Evolutionary conservation across 1,140 invertebrate genomes (phyloP).

Genomic region (Ips typographus): DNA sequence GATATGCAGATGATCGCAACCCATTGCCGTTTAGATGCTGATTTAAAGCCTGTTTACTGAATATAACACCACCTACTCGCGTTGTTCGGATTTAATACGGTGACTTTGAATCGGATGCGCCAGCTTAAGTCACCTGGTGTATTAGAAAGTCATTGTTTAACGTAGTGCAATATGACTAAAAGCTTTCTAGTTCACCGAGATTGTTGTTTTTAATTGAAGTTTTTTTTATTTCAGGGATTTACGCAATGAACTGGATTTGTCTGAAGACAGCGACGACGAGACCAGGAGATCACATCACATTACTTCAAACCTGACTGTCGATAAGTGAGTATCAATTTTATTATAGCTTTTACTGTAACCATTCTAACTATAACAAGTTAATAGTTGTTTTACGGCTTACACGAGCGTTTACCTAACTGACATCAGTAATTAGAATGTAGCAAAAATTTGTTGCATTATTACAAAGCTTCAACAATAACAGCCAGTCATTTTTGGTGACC

Average conservation of each 20-base stretch:
- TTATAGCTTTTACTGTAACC: not conserved
- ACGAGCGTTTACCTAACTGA: no score
- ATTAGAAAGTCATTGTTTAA: no score
- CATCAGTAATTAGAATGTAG: not conserved
- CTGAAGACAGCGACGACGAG: conserved; percentile 63
- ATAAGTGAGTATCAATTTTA: conserved; percentile 39
- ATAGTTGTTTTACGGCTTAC: no score
- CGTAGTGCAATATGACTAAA: no score
- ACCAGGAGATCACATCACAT: conserved; percentile 31
- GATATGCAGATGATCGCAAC: conserved; percentile 8
- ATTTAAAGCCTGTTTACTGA: conserved; percentile 1
- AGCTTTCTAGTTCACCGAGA: no score
- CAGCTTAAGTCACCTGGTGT: no score
- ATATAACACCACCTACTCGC: not conserved
- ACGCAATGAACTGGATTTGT: conserved; percentile 60
- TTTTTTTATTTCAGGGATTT: conserved; percentile 55
- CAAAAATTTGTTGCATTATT: conserved; percentile 1
- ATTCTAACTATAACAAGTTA: not conserved
- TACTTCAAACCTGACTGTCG: conserved; percentile 41
- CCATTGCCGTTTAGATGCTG: conserved; percentile 10
- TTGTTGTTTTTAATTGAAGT: no score
- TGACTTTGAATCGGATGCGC: not conserved
- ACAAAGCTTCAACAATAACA: not conserved
- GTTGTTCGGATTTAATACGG: not conserved
- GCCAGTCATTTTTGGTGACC: not conserved